Base-by-base conservation (phyloP, 2,888 invertebrate genomes). In the Odontocolon sp. region DNA sequence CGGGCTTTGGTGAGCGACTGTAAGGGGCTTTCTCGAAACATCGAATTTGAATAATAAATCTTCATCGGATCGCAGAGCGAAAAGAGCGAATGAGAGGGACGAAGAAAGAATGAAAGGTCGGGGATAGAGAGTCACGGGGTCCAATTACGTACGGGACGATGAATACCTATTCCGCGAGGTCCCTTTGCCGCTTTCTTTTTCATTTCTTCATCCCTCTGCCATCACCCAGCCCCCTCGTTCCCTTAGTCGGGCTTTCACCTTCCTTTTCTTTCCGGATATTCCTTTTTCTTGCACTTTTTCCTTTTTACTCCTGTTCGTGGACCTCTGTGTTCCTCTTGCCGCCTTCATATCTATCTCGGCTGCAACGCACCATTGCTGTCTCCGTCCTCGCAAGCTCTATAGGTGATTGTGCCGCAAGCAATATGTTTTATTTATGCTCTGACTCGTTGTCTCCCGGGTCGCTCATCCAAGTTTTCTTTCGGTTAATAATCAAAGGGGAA, bases 21-120 rank as follows among this genome's bases (percentile, higher is more conserved):
- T 81, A 84, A 82, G 81, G 78, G 78, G 82, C 80, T 76, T 82
- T 78, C 81, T 73, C 79, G 72, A 82, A 85, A 83, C 81, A 85
- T 83, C 81, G 83, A 83, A 85, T 82, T 84, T 85, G 82, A 84
- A 84, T 85, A 85, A 86, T 86, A 85, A 87, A 86, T 86, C 84
- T 83, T 87, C 83, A 83, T 87, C 86, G 81, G 82, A 84, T 84
- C 59, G 83, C 9, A 54, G 40, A 31, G 26, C 8, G 45, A 54
- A 18, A 31, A 45, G 40, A 61, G 38, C 21, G 56, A 57, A 42
- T 4, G 36, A 47, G 26, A 38, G 33, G 16, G 31, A 18, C 11
- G 3, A 33, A 66, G 26, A 16, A n/a, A 16, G 23, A n/a, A 9
- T 3, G n/a, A 40, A 50, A 31, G 36, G 52, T 31, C 33, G 31